Base-by-base conservation (phyloP, 2,888 invertebrate genomes). In the Ophion slaviceki region DNA sequence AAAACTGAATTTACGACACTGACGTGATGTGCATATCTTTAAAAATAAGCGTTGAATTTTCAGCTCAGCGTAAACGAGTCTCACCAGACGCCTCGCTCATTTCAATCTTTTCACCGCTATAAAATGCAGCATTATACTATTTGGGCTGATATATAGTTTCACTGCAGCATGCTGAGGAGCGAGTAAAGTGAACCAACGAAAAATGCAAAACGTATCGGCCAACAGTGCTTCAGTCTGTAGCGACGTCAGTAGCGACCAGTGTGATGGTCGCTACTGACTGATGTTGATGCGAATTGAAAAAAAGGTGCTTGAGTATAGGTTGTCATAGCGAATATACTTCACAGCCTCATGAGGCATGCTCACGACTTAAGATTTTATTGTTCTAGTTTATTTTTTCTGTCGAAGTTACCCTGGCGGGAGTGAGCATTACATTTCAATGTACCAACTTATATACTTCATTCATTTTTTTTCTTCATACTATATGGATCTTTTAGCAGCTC, bases 1-100 rank as follows among this genome's bases (percentile, higher is more conserved):
- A 79, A 79, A 79, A 53, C 14, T 79, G 32, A 79, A 79, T 79
- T 64, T 64, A 79, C 59, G 57, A 59, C 67, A 24, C 67, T 77
- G 14, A 59, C 77, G 77, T 77, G 77, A 67, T 67, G 40, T 40
- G 40, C 67, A 59, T 68, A 40, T 40, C 59, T 59, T 76, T 66
- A n/a, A 6, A 36, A 28, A 57, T 4, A 67, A 67, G 28, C 40
- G 5, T 67, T 14, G 32, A 66, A 47, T 67, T 67, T 40, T 24
- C 64, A 67, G 77, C 57, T 67, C 40, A 40, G n/a, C 36, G 53
- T n/a, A 32, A 77, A 77, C 67, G 66, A 32, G 53, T 53, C 17
- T 11, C 32, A 2, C 62, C 47, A 53, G 53, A 66, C n/a, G 64
- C 20, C 28, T 53, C 28, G 20, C 66, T 53, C 53, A 36, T 77